Evolutionary conservation across 2,888 invertebrate species (phyloP).

Genomic region (Venustoraphidia nigricollis): DNA sequence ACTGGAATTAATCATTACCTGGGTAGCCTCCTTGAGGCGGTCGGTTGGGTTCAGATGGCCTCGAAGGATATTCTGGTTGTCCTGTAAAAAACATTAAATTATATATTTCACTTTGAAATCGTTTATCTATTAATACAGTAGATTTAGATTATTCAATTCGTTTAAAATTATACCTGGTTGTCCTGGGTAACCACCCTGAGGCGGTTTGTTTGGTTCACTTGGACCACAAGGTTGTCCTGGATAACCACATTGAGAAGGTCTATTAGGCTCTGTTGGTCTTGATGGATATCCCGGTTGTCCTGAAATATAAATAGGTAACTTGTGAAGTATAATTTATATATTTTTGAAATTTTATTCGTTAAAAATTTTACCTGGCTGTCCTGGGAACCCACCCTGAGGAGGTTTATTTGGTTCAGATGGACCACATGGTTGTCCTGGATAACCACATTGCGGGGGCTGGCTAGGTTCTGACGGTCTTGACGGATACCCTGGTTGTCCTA

Average conservation of each 20-base stretch:
- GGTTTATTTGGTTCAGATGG: conserved; percentile 8
- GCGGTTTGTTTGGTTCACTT: conserved; percentile 2
- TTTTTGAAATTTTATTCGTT: too few relatives aligned
- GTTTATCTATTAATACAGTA: too few relatives aligned
- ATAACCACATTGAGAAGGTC: not conserved
- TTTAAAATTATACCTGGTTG: conserved; percentile 5
- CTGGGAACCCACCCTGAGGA: conserved; percentile 2
- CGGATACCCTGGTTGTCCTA: conserved; percentile 16
- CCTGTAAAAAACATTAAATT: too few relatives aligned
- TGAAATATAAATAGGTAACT: not conserved
- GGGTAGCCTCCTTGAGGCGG: too few relatives aligned
- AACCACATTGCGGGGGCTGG: conserved; percentile 4
- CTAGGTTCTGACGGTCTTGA: conserved; percentile 24
- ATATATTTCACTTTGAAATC: too few relatives aligned
- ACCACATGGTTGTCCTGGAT: conserved; percentile 27
- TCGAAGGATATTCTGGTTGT: too few relatives aligned
- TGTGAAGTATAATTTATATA: too few relatives aligned
- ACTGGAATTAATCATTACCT: not conserved
- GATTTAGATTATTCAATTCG: too few relatives aligned
- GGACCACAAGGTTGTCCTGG: conserved; percentile 8
- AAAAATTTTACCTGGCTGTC: not conserved
- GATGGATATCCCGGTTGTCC: conserved; percentile 6
- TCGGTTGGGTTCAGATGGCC: too few relatives aligned
- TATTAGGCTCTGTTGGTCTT: conserved; percentile 8
- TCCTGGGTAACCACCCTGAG: conserved; percentile 8